Evolutionary conservation across 1,140 invertebrate species (phyloP).

Genomic region (Drosophila takahashii): DNA sequence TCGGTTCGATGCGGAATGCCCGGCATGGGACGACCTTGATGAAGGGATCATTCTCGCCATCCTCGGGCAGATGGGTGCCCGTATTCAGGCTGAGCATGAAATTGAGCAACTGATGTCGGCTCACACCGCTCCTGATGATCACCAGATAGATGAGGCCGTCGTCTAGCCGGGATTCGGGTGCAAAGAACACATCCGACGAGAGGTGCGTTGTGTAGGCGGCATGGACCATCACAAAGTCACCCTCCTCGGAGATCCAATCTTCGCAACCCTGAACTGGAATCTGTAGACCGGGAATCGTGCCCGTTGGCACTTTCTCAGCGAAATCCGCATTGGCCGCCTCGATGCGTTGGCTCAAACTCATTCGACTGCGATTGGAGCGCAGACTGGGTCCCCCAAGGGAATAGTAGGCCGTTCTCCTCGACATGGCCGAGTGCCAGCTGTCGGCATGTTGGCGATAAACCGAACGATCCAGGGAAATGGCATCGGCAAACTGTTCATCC

Average conservation of each 20-base stretch:
- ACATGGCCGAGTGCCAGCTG: constrained; percentile 92
- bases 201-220: constrained; percentile 95
- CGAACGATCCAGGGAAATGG: constrained; percentile 61
- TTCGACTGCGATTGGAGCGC: constrained; percentile 71
- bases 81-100: constrained; percentile 91
- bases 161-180: constrained; percentile 92
- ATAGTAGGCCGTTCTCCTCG: constrained; percentile 90
- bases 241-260: constrained; percentile 91
- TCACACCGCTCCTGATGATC: constrained; percentile 91
- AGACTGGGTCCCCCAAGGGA: constrained; percentile 87
- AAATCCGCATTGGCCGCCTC: constrained; percentile 71
- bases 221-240: constrained; percentile 95
- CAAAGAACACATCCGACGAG: constrained; percentile 92
- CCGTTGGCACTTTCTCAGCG: constrained; percentile 89
- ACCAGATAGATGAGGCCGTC: constrained; percentile 97
- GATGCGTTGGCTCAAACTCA: constrained; percentile 57
- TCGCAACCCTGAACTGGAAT: constrained; percentile 62
- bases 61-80: constrained; percentile 88
- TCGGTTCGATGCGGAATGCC: constrained; percentile 95
- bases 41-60: constrained; percentile 85
- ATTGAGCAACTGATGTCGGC: constrained; percentile 90
- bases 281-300: constrained; percentile 90
- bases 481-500: constrained; percentile 56
- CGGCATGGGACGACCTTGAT: constrained; percentile 91
- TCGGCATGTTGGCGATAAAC: constrained; percentile 87